phyloP scores from a whole-genome alignment of 2,888 invertebrate genomes.

The Conomelus anceps region DNA sequence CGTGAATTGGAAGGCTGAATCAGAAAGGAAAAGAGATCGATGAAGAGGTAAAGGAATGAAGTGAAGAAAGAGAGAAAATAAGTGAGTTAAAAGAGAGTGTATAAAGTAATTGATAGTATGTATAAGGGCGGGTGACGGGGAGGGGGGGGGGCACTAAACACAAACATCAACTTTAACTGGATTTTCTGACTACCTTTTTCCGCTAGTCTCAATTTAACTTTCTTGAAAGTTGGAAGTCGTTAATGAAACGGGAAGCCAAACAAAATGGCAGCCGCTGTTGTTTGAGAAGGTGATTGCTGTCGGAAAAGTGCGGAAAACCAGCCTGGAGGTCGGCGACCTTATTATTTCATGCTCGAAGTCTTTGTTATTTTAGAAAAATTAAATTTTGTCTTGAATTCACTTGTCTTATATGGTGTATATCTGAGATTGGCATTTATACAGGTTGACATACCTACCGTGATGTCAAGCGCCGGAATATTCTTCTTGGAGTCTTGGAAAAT shows the following conservation, averaged over 20 bases:
- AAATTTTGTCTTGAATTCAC: not conserved
- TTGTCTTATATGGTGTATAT: too few species aligned
- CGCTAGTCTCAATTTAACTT: not conserved
- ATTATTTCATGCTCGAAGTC: not conserved
- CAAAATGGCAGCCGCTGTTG: not conserved
- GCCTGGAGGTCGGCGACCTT: not conserved
- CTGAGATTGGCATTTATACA: too few species aligned
- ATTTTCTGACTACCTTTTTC: not conserved
- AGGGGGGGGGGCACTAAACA: not conserved
- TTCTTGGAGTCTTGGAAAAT: too few species aligned
- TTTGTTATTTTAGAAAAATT: not conserved
- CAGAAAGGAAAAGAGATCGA: not conserved
- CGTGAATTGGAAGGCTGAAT: not conserved
- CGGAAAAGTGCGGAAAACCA: too few species aligned
- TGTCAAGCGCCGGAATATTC: too few species aligned
- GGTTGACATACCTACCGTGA: too few species aligned
- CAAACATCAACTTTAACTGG: not conserved
- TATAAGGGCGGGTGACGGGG: not conserved
- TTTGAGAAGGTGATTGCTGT: not conserved
- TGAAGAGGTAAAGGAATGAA: not conserved
- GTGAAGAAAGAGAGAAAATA: not conserved
- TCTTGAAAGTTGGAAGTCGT: not conserved
- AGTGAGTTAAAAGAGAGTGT: not conserved
- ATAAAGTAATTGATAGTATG: not conserved
- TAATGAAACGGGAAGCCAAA: not conserved